phyloP scores from a whole-genome alignment of 2,797 vertebrate genomes.

The Anguilla anguilla region DNA sequence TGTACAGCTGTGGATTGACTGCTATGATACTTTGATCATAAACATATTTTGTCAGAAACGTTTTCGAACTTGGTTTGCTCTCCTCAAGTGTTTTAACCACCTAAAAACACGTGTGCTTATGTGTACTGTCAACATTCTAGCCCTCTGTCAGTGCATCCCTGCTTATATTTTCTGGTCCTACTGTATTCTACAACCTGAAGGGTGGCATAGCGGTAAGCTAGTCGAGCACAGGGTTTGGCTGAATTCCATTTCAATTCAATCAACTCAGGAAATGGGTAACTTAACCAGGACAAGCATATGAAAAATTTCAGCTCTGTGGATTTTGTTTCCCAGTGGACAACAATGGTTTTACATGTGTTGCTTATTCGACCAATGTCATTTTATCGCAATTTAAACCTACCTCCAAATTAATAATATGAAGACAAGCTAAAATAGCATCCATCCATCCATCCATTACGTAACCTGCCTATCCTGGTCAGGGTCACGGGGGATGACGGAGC shows the following conservation, averaged over 20 bases:
- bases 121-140: not conserved
- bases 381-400: no score
- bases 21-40: not conserved
- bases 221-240: not conserved
- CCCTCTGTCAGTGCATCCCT: not conserved
- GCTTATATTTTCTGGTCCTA: not conserved
- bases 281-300: not conserved
- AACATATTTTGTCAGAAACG: not conserved
- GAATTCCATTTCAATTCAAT: not conserved
- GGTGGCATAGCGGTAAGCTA: not conserved
- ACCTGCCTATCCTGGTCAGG: no score
- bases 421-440: not conserved
- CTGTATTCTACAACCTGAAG: not conserved
- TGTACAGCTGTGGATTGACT: not conserved
- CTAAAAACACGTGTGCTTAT: constrained; percentile 13
- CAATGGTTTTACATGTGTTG: not conserved
- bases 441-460: no score
- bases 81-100: not conserved
- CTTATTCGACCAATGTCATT: no score
- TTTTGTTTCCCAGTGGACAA: not conserved
- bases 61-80: not conserved
- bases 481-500: no score
- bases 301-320: not conserved
- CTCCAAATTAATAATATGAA: not conserved
- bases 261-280: not conserved